Conservation (phyloP, 2,113 vertebrate species). For the Ibidorhyncha struthersii region DNA sequence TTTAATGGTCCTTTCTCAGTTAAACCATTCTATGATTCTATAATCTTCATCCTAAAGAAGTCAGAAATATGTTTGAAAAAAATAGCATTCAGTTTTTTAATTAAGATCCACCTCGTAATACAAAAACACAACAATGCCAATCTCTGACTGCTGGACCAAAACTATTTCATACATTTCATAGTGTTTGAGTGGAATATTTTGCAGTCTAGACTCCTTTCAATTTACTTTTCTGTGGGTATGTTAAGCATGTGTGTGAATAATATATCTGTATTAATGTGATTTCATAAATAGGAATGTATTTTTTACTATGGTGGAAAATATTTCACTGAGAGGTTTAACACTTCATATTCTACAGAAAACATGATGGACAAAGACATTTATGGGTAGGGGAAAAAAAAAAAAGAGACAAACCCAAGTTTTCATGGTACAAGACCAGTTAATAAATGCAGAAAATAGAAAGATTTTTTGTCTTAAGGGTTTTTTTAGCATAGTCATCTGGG, state of each 20-base stretch:
- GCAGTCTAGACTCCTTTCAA: background rate
- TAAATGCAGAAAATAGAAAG: background rate
- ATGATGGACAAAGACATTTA: background rate
- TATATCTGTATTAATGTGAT: background rate
- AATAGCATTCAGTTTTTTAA: background rate
- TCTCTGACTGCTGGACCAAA: background rate
- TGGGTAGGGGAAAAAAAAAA: too few relatives aligned
- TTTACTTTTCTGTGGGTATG: background rate
- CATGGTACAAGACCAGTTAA: background rate
- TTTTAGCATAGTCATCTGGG: background rate
- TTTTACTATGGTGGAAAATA: background rate
- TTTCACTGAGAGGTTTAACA: background rate
- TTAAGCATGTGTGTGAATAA: background rate
- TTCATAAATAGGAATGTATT: background rate
- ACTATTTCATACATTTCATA: background rate
- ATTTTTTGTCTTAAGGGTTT: background rate
- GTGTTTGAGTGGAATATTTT: background rate
- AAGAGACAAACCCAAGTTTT: background rate
- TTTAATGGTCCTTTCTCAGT: background rate
- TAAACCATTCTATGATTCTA: background rate
- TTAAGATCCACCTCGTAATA: background rate
- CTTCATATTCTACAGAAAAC: background rate
- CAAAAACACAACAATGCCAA: background rate
- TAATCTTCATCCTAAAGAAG: background rate
- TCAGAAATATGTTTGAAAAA: background rate